Conservation (phyloP, 2,113 vertebrate species). For the Phyllostomus discolor region DNA sequence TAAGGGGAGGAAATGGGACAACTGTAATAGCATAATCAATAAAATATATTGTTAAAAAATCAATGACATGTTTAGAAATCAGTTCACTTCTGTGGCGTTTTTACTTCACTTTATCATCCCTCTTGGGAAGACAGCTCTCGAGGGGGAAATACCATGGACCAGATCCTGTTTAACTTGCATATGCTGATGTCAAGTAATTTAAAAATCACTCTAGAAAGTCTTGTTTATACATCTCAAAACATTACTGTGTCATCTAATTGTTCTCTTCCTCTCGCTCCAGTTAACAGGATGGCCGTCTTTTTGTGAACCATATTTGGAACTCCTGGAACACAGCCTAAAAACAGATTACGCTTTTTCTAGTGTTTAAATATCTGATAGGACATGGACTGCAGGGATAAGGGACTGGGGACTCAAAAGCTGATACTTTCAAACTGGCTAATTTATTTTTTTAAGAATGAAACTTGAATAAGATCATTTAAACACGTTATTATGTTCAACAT, state of each 20-base stretch:
- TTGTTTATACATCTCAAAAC: slow-evolving; percentile 78
- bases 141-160: slow-evolving; percentile 78
- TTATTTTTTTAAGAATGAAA: slow-evolving; percentile 1
- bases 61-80: slow-evolving; percentile 84
- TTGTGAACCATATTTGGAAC: slow-evolving; percentile 57
- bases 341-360: slow-evolving; percentile 12
- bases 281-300: slow-evolving; percentile 64
- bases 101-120: slow-evolving; percentile 85
- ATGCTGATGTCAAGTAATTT: slow-evolving; percentile 81
- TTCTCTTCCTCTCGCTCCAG: slow-evolving; percentile 51
- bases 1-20: no score
- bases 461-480: slow-evolving; percentile 16
- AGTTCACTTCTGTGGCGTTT: slow-evolving; percentile 83
- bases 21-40: no score
- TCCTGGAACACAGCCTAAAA: slow-evolving; percentile 53
- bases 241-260: slow-evolving; percentile 79
- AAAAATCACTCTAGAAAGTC: slow-evolving; percentile 79
- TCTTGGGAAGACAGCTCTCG: slow-evolving; percentile 80
- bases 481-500: not conserved
- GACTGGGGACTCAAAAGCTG: not conserved
- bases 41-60: slow-evolving; percentile 66
- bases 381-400: not conserved
- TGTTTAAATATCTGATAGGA: slow-evolving; percentile 27
- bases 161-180: slow-evolving; percentile 84
- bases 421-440: not conserved